Evolutionary conservation across 2,797 vertebrate genomes (phyloP), one percentile per base, ranked within the genome.

Genomic region (Galagoides demidoff): DNA sequence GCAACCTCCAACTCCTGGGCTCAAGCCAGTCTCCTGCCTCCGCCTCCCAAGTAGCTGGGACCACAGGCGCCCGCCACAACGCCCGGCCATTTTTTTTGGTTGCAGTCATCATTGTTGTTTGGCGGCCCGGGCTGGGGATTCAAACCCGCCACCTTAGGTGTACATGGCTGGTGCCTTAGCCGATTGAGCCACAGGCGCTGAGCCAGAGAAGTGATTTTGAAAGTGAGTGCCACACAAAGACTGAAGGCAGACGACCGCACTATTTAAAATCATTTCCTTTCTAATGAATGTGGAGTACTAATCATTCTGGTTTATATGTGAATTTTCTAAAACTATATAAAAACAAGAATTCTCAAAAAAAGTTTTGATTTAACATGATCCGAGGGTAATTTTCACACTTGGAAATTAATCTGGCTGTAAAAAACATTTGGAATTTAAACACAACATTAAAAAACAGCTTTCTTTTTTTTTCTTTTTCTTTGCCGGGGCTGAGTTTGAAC

Each of bases 301-400:
- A 87, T 43, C 25, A 57, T 87, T 95, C 88, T 59, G 61, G n/a
- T 59, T 76, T 55, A 57, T 57, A 76, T 34, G 64, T 52, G 43
- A 88, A 19, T 73, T 96, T 79, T 92, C 71, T 77, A 82, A 96
- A 89, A 88, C n/a, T n/a, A 6, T 29, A 52, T 57, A 89, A 93
- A 93, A 95, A n/a, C 23, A 63, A 52, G 55, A 78, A 29, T 93
- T 96, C 55, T 94, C 74, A 78, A 91, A 95, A 92, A 76, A 16
- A 64, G 19, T 84, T 87, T 52, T 9, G n/a, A 89, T 55, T 92
- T 76, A 91, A 86, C 27, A 73, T 55, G 73, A 87, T 83, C 83
- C 22, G 84, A 87, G 43, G 43, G 71, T 43, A 77, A 27, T 83
- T 95, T 94, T 94, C 57, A 90, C 27, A 79, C n/a, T n/a, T 91